Conservation (phyloP, 2,113 vertebrate genomes). For the Spheniscus mendiculus region DNA sequence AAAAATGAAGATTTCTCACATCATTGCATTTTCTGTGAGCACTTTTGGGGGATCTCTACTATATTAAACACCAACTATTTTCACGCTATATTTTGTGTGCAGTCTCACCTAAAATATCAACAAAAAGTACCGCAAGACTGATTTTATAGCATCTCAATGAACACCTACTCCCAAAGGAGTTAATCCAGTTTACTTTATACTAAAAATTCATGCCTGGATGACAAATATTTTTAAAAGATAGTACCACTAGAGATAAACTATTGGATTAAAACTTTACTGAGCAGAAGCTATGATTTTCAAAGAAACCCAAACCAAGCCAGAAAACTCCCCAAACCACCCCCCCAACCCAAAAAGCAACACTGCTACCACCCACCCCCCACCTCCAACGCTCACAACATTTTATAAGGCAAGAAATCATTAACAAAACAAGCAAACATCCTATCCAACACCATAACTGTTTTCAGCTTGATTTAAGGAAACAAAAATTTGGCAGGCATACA, state of each 20-base stretch:
- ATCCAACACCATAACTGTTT: not conserved
- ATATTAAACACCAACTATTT: not conserved
- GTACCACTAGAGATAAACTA: not conserved
- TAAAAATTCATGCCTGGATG: not conserved
- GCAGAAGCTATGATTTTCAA: not conserved
- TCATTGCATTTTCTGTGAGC: not conserved
- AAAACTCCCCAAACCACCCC: not conserved
- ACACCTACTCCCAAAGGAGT: not conserved
- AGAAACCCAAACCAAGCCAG: not conserved
- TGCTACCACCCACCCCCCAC: fast-evolving
- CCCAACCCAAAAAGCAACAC: not conserved
- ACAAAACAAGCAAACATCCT: not conserved
- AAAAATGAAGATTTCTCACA: not conserved
- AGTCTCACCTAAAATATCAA: not conserved
- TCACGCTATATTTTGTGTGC: not conserved
- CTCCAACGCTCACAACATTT: not conserved
- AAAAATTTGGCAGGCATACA: not conserved
- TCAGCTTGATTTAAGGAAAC: not conserved
- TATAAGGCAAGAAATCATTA: not conserved
- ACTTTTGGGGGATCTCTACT: not conserved
- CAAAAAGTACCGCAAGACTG: not conserved
- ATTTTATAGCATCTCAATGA: not conserved
- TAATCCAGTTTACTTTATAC: not conserved
- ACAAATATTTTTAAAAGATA: not conserved
- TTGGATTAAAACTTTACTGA: not conserved